Evolutionary conservation across 2,888 invertebrate species (phyloP).

Genomic region (Polydrusus tereticollis): DNA sequence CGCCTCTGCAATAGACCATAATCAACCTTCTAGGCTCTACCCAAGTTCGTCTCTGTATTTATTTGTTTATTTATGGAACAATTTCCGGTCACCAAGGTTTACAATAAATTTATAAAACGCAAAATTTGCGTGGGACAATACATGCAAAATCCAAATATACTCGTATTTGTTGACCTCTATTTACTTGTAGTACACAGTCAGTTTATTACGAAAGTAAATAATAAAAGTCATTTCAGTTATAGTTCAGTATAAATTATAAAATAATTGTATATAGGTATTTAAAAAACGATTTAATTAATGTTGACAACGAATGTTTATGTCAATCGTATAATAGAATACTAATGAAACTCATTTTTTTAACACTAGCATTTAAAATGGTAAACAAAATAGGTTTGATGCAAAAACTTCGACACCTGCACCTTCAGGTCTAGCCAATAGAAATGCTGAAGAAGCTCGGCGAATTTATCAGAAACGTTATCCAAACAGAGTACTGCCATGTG

Average conservation of each 20-base stretch:
- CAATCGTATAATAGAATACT: too few species aligned
- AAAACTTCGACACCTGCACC: too few species aligned
- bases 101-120: background rate
- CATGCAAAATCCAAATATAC: background rate
- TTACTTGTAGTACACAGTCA: background rate
- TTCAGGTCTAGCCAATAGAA: too few species aligned
- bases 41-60: background rate
- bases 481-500: too few species aligned
- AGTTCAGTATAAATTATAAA: background rate
- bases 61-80: slow-evolving; percentile 2
- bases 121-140: background rate
- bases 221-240: slow-evolving; percentile 7
- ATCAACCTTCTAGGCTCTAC: background rate
- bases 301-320: too few species aligned
- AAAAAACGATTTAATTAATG: background rate
- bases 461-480: too few species aligned
- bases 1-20: too few species aligned
- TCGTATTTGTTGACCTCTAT: background rate
- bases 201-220: slow-evolving; percentile 2
- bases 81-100: slow-evolving; percentile 10
- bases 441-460: too few species aligned
- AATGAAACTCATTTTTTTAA: too few species aligned
- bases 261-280: background rate
- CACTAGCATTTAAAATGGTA: too few species aligned
- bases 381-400: too few species aligned